Conservation (phyloP, 2,888 invertebrate genomes). For the Phaonia tiefii region DNA sequence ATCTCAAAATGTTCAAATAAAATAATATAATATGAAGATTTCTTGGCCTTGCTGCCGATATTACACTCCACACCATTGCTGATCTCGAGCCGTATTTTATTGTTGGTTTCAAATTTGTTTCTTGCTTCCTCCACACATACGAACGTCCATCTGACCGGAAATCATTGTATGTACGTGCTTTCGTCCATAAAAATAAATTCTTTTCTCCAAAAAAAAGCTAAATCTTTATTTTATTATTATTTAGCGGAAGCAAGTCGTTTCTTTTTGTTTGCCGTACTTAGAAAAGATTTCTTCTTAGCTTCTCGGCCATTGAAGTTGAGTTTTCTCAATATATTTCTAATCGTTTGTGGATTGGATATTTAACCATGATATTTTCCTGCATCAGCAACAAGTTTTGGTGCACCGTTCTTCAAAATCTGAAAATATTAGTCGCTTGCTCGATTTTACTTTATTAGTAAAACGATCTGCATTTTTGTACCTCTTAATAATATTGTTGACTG, state of each 20-base stretch:
- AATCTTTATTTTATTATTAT: not conserved
- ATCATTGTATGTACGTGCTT: conserved; percentile 28
- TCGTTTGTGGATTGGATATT: conserved; percentile 28
- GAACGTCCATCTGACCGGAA: conserved; percentile 31
- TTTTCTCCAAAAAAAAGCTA: conserved; percentile 22
- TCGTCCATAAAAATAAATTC: conserved; percentile 23
- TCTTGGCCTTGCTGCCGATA: not conserved
- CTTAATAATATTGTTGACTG: no score
- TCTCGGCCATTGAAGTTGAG: no score
- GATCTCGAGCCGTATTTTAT: conserved; percentile 20
- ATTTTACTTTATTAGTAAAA: no score
- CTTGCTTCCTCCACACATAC: conserved; percentile 10
- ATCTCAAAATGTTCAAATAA: not conserved
- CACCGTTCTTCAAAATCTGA: no score
- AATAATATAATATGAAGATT: not conserved
- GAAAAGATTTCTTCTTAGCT: conserved; percentile 36
- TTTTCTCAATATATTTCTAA: conserved; percentile 23
- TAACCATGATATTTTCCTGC: conserved; percentile 6
- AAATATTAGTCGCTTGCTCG: no score
- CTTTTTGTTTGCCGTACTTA: conserved; percentile 18
- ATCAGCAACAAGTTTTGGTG: conserved; percentile 21
- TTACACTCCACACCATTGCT: not conserved
- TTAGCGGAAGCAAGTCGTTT: conserved; percentile 11
- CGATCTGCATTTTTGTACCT: no score
- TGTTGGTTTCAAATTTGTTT: conserved; percentile 29